phyloP scores from a whole-genome alignment of 2,888 invertebrate genomes.

The Melitaea athalia region DNA sequence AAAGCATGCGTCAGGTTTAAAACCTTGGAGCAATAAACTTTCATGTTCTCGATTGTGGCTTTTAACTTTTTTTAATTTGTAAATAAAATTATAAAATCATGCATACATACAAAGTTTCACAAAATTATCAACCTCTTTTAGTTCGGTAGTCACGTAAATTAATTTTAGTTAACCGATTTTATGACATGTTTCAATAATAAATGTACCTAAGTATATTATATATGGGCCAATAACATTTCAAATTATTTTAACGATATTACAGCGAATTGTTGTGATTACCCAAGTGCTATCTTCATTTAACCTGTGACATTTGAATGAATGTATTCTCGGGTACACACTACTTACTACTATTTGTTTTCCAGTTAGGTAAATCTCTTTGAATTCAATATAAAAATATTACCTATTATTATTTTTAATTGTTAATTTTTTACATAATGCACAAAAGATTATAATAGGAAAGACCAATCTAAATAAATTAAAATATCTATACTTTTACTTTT shows the following conservation, averaged over 20 bases:
- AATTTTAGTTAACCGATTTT: no score
- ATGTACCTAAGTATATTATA: no score
- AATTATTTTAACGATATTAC: not conserved
- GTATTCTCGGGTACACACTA: not conserved
- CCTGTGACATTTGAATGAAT: constrained; percentile 1
- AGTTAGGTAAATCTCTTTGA: not conserved
- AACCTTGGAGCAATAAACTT: constrained; percentile 63
- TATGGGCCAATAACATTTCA: not conserved
- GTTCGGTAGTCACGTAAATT: no score
- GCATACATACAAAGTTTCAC: not conserved
- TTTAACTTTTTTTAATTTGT: constrained; percentile 6
- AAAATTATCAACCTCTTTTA: no score
- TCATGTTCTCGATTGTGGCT: constrained; percentile 35
- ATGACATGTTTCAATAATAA: no score
- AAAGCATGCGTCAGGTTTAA: constrained; percentile 51
- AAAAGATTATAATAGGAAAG: not conserved
- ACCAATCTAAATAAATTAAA: not conserved
- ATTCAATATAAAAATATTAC: not conserved
- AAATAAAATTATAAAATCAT: no score
- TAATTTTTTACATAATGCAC: not conserved
- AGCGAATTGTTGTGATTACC: not conserved
- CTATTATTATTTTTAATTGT: not conserved
- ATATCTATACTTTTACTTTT: no score
- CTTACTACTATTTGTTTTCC: not conserved
- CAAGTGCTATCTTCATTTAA: constrained; percentile 2